phyloP scores from a whole-genome alignment of 2,888 invertebrate genomes.

The Euplagia quadripunctaria region DNA sequence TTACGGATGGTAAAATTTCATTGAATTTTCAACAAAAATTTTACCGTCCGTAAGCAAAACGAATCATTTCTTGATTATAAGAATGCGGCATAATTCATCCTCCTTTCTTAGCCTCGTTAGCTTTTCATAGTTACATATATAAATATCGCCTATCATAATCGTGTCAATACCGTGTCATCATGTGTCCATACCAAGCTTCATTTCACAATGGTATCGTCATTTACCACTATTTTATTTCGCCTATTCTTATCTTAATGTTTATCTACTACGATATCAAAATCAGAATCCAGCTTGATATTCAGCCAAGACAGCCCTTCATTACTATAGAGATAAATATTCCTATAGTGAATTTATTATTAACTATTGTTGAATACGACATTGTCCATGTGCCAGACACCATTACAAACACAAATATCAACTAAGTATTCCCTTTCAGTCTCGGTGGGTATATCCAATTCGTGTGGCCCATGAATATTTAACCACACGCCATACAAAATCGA shows the following conservation, averaged over 20 bases:
- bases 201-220: too few relatives aligned
- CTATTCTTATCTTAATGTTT: too few relatives aligned
- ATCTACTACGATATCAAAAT: background rate
- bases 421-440: conserved; percentile 10
- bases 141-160: background rate
- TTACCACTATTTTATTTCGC: too few relatives aligned
- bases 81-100: too few relatives aligned
- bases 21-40: too few relatives aligned
- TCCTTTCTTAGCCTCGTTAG: too few relatives aligned
- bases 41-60: too few relatives aligned
- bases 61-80: too few relatives aligned
- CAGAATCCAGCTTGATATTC: background rate
- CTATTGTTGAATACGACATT: background rate
- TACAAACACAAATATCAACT: conserved; percentile 13
- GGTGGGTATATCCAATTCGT: conserved; percentile 17
- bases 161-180: background rate
- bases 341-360: background rate
- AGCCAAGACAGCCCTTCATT: background rate
- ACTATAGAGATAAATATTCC: background rate
- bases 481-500: conserved; percentile 15
- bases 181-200: too few relatives aligned
- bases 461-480: conserved; percentile 21
- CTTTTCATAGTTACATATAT: background rate
- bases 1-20: too few relatives aligned
- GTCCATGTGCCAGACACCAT: background rate